These are phyloP conservation scores for Campoplex capitator DNA, from an alignment of 2,888 invertebrate species.

Conservation along the genomic window DNA sequence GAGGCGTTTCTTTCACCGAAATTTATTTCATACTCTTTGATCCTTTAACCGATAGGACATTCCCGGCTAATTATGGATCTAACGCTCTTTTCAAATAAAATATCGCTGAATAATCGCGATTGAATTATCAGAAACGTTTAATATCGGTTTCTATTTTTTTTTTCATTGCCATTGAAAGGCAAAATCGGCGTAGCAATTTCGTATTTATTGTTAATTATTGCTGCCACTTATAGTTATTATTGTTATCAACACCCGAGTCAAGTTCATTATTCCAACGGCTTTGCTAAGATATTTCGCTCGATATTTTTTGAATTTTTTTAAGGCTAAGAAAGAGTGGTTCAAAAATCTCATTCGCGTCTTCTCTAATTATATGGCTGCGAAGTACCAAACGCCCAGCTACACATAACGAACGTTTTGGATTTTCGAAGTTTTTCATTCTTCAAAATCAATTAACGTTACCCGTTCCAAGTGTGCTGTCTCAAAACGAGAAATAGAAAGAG, in stretches of 20 bases:
- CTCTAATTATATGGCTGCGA: not conserved
- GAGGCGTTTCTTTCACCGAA: not conserved
- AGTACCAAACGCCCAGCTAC: not conserved
- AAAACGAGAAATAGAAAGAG: slow-evolving; percentile 12
- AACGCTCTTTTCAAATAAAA: not conserved
- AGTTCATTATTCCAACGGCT: not conserved
- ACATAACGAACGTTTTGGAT: slow-evolving; percentile 4
- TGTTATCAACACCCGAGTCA: not conserved
- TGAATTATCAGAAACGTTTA: not conserved
- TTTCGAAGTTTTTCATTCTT: slow-evolving; percentile 42
- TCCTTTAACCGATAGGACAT: slow-evolving; percentile 24
- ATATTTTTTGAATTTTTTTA: not conserved
- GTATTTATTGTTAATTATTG: not conserved
- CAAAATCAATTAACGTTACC: slow-evolving; percentile 25
- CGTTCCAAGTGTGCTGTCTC: slow-evolving; percentile 18
- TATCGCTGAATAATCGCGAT: slow-evolving; percentile 11
- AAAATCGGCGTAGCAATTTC: not conserved
- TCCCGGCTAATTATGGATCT: slow-evolving; percentile 28
- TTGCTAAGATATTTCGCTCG: not conserved
- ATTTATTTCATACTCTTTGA: slow-evolving; percentile 15
- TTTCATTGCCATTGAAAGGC: not conserved
- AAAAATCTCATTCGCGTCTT: slow-evolving; percentile 12
- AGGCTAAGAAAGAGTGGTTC: not conserved
- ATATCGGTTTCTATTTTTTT: not conserved
- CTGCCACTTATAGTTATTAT: not conserved